These are phyloP conservation scores for Corynorhinus townsendii DNA, from an alignment of 2,113 vertebrate species.

Conservation along the genomic window DNA sequence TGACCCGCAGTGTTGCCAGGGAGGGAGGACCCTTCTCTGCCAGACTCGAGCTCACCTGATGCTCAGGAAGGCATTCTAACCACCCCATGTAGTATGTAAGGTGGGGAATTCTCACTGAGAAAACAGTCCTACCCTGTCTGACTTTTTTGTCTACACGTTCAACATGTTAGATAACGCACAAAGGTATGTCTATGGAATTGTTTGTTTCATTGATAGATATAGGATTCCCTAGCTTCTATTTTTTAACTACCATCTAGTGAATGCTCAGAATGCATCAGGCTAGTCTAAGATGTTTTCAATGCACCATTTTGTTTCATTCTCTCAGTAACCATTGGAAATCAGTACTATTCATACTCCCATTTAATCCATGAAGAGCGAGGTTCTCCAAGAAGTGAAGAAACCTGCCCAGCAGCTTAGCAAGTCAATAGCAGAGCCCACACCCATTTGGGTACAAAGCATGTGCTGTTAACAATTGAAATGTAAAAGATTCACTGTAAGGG, in stretches of 20 bases:
- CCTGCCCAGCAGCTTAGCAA: not conserved
- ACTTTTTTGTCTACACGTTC: not conserved
- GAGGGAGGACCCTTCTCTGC: not conserved
- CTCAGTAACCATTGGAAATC: not conserved
- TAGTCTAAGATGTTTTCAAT: not conserved
- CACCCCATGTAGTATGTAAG: no score
- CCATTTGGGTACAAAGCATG: not conserved
- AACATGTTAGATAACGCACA: fast-evolving
- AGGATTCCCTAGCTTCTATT: not conserved
- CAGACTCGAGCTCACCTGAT: not conserved
- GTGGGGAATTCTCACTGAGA: not conserved
- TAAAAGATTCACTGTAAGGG: not conserved
- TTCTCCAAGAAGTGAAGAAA: not conserved
- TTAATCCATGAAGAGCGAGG: not conserved
- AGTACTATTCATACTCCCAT: not conserved
- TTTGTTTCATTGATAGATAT: not conserved
- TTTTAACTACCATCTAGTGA: not conserved
- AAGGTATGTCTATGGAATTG: not conserved
- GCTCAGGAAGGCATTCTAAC: not conserved
- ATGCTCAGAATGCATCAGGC: not conserved
- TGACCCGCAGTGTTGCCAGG: not conserved
- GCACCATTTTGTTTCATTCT: not conserved
- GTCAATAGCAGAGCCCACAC: not conserved
- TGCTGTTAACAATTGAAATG: not conserved
- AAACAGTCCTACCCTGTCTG: not conserved